phyloP scores from a whole-genome alignment of 37 sponge, comb jelly and placozoan species.

The Mnemiopsis leidyi region DNA sequence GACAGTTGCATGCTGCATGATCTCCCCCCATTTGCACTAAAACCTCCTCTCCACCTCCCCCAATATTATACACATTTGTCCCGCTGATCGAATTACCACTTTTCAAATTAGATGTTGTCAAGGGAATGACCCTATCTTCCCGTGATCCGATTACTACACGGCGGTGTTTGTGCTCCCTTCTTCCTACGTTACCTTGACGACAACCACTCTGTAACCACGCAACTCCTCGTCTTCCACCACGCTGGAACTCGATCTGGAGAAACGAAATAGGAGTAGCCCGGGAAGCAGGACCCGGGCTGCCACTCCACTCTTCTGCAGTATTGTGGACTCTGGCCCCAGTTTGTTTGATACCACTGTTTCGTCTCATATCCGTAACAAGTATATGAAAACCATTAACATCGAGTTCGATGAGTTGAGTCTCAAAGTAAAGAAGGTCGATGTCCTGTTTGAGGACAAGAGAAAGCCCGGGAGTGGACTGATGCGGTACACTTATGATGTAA shows the following conservation, averaged over 20 bases:
- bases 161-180: not conserved
- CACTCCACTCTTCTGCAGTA: not conserved
- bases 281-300: not conserved
- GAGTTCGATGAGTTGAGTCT: constrained; percentile 33
- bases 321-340: not conserved
- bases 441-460: constrained; percentile 15
- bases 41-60: not conserved
- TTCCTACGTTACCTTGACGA: not conserved
- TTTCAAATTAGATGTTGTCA: not conserved
- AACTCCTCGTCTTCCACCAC: not conserved
- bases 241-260: not conserved
- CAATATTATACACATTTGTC: not conserved
- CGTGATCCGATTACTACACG: not conserved
- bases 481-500: constrained; percentile 4
- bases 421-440: constrained; percentile 37
- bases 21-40: not conserved
- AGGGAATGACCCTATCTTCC: not conserved
- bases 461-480: not conserved
- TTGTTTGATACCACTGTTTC: not conserved
- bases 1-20: not conserved
- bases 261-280: too few relatives aligned
- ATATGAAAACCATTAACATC: constrained; percentile 22
- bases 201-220: not conserved
- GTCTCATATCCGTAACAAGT: not conserved
- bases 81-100: not conserved